Base-by-base conservation (phyloP, 2,888 invertebrate species). In the Habroteleia sp. region DNA sequence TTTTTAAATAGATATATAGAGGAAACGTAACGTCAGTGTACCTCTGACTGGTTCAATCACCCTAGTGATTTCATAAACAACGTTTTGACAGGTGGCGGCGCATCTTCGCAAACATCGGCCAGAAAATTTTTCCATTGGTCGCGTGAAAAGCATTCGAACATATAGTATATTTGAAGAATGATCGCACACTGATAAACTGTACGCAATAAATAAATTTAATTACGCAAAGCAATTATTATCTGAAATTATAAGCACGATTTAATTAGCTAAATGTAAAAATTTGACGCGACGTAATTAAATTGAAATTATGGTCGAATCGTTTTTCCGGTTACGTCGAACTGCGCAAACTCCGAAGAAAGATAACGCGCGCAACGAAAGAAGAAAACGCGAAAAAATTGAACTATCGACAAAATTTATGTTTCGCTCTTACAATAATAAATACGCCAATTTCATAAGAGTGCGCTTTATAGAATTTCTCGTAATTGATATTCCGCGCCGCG, bases 11-110 rank as follows among this genome's bases (percentile, higher is more conserved):
- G n/a, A n/a, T n/a, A n/a, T n/a, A n/a, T n/a, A n/a, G n/a, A n/a
- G 13, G 50, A 13, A 50, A 37, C 35, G 27, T 25, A 54, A 54
- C 37, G 54, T 25, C 39, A 41, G 37, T 27, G 54, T 41, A 4
- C 54, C 14, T 29, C 29, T 17, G 33, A 63, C 37, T 39, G 41
- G 63, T 65, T 65, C 65, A 52, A 35, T 42, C 31, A 44, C 54
- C 54, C 44, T 37, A 46, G 2, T 14, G 39, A 66, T 66, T 66
- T 66, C 48, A 56, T 66, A 48, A 66, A 66, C 35, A 54, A 66
- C 39, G 31, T 66, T 66, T 56, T 66, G 56, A 56, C 66, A 66
- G 37, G 56, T 56, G 66, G 29, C 46, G 48, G 44, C 31, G 56
- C 54, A 56, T 66, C 56, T 66, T 48, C 33, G 39, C 48, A 66